Conservation (phyloP, 1,140 invertebrate species). For the Pachypsylla venusta region DNA sequence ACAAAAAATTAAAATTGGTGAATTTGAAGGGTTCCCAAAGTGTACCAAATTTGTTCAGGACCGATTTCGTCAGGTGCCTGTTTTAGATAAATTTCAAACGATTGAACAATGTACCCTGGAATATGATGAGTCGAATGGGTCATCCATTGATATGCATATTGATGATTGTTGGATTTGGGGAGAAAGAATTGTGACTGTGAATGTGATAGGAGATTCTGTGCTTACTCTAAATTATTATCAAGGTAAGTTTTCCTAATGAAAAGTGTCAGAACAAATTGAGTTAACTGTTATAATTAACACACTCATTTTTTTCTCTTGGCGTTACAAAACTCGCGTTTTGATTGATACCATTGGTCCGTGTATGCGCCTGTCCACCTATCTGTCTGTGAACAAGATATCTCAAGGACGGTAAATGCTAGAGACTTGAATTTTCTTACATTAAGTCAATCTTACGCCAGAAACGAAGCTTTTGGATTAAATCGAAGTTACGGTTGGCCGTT, state of each 20-base stretch:
- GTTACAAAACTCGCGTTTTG: too few species aligned
- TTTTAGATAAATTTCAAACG: constrained; percentile 62
- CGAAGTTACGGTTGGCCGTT: too few species aligned
- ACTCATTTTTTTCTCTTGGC: too few species aligned
- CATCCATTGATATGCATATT: constrained; percentile 93
- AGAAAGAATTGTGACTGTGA: constrained; percentile 87
- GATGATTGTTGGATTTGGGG: constrained; percentile 99
- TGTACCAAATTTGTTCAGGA: constrained; percentile 70
- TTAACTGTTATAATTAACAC: too few species aligned
- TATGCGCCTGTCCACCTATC: too few species aligned
- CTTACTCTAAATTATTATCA: constrained; percentile 61
- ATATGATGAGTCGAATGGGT: constrained; percentile 70
- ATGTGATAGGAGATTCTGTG: constrained; percentile 64
- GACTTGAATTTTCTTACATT: too few species aligned
- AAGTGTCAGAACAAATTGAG: too few species aligned
- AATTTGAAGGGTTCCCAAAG: constrained; percentile 75
- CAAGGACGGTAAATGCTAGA: too few species aligned
- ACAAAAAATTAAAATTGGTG: constrained; percentile 57
- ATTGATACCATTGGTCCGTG: too few species aligned
- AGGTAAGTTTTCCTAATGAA: constrained; percentile 35
- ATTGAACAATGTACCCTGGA: constrained; percentile 93
- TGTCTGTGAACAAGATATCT: too few species aligned
- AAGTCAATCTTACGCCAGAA: too few species aligned
- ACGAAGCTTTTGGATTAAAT: too few species aligned
- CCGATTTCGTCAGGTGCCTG: constrained; percentile 45